Evolutionary conservation across 2,797 vertebrate genomes (phyloP).

Genomic region (Poeciliopsis gracilis): DNA sequence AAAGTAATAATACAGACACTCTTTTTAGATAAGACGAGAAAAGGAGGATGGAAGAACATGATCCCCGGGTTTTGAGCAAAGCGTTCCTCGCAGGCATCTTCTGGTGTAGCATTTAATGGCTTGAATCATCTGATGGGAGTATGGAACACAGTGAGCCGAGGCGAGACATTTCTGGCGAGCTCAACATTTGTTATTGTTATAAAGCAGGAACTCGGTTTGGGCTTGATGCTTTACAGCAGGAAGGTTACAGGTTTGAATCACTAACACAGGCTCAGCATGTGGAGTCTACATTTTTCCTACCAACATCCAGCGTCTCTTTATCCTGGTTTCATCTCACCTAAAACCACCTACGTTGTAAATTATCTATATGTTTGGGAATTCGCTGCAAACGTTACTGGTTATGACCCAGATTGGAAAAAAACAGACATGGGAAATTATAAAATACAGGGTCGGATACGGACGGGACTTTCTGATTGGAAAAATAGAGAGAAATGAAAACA

Average conservation of each 20-base stretch:
- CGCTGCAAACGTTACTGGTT: neutral
- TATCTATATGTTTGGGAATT: neutral
- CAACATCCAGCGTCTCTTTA: too few species aligned
- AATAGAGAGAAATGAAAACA: neutral
- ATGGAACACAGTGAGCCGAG: slow-evolving; percentile 10
- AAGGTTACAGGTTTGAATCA: neutral
- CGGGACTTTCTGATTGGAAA: neutral
- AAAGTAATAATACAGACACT: slow-evolving; percentile 15
- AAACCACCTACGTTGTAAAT: neutral
- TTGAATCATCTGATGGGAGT: slow-evolving; percentile 15
- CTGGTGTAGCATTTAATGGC: slow-evolving; percentile 30
- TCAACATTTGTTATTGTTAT: slow-evolving; percentile 7
- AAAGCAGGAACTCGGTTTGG: neutral
- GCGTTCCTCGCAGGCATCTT: slow-evolving; percentile 40
- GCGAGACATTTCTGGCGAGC: slow-evolving; percentile 3
- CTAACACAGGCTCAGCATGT: neutral
- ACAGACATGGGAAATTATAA: neutral
- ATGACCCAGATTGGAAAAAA: neutral
- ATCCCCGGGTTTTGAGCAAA: slow-evolving; percentile 29
- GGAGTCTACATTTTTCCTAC: neutral
- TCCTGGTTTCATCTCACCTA: neutral
- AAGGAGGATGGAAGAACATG: slow-evolving; percentile 29
- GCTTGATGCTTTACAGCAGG: neutral
- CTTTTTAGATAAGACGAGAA: slow-evolving; percentile 26
- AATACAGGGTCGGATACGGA: neutral